Percentiles rank a stretch among this genome's conserved stretches.
Evolutionary conservation across 1,140 invertebrate genomes (phyloP).

Genomic region (Achroia grisella): DNA sequence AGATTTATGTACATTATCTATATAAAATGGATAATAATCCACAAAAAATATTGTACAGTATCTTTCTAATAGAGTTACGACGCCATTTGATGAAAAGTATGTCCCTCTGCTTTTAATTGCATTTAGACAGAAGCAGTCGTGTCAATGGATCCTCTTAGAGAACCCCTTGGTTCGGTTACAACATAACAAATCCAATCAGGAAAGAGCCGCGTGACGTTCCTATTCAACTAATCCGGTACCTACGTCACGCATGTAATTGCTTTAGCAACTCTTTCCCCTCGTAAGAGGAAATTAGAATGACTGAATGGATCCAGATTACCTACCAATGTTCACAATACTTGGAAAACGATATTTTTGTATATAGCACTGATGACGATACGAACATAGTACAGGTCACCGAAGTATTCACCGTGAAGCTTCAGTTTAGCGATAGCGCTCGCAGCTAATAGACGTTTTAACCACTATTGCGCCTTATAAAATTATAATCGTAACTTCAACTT

Average conservation of each 20-base stretch:
- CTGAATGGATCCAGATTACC: constrained; percentile 21
- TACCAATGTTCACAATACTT: constrained; percentile 23
- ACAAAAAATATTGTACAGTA: no score
- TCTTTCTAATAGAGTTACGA: no score
- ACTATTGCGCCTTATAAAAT: constrained; percentile 7
- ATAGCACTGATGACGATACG: constrained; percentile 23
- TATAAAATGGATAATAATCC: no score
- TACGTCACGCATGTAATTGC: neutral
- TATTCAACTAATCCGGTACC: neutral
- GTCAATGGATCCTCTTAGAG: no score
- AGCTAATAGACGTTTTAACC: constrained; percentile 30
- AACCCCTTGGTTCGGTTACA: no score
- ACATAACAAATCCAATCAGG: no score
- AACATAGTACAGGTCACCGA: constrained; percentile 33
- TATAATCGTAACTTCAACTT: neutral
- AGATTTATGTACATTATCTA: no score
- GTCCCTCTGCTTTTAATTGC: no score
- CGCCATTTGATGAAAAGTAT: no score
- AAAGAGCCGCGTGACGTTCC: no score
- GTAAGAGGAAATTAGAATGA: constrained; percentile 20
- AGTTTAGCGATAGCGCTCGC: constrained; percentile 52
- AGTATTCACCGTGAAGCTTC: constrained; percentile 28
- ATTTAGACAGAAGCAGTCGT: no score
- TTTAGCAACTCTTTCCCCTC: neutral
- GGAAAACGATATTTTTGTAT: constrained; percentile 40